phyloP scores from a whole-genome alignment of 2,797 vertebrate species.

The Amblyopsis hoosieri region DNA sequence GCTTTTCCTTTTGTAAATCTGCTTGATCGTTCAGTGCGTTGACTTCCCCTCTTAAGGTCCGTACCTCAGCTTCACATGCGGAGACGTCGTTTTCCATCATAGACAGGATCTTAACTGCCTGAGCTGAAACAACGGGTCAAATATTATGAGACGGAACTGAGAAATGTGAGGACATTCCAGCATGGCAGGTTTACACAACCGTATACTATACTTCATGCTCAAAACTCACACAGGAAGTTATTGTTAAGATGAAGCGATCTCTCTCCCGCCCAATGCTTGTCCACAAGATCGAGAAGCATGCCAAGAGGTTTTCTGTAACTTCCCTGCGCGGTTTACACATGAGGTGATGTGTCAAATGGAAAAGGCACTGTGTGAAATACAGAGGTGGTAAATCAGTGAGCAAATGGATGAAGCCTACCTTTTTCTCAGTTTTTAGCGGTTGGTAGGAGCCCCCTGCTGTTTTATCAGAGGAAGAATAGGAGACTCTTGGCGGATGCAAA shows the following conservation, averaged over 20 bases:
- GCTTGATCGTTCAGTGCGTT: constrained; percentile 54
- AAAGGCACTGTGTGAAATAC: not conserved
- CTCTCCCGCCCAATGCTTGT: constrained; percentile 80
- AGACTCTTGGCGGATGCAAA: constrained; percentile 65
- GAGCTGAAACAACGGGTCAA: constrained; percentile 61
- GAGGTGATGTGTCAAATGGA: constrained; percentile 1
- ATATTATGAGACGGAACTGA: not conserved
- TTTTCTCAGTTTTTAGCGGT: constrained; percentile 37
- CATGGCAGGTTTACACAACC: constrained; percentile 38
- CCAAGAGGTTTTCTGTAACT: constrained; percentile 76
- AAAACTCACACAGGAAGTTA: constrained; percentile 82
- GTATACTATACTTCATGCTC: constrained; percentile 24
- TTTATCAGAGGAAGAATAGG: constrained; percentile 48
- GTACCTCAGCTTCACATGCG: constrained; percentile 63
- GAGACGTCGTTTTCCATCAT: constrained; percentile 71
- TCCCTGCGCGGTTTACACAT: constrained; percentile 52
- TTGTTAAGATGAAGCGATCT: constrained; percentile 77
- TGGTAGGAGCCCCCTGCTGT: constrained; percentile 31
- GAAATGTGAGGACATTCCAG: constrained; percentile 33
- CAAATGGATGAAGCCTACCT: constrained; percentile 42
- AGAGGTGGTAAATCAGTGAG: not conserved
- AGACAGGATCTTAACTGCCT: constrained; percentile 81
- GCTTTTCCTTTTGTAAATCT: constrained; percentile 56
- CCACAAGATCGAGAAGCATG: constrained; percentile 81
- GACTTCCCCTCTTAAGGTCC: constrained; percentile 65